Base-by-base conservation (phyloP, 2,113 vertebrate genomes). In the Erpornis zantholeuca region DNA sequence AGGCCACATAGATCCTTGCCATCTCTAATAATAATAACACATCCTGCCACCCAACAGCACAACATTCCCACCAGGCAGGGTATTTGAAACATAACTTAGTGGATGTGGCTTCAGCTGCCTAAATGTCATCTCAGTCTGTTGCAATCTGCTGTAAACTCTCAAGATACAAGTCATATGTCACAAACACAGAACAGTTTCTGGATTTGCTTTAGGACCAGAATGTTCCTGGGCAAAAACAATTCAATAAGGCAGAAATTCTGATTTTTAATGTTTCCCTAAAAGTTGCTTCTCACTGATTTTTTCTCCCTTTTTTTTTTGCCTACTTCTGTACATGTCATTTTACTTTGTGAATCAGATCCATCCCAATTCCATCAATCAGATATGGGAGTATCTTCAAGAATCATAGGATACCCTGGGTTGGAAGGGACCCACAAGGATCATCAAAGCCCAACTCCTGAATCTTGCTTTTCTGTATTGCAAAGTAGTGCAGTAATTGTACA, bases 61-160 rank as follows among this genome's bases (percentile, higher is more conserved):
- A 93, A 73, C 69, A 70, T 95, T 96, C 94, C 94, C 90, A 91
- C 70, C 35, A 83, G 76, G 76, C 85, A 88, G 49, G 69, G 38
- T 22, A 63, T 93, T 81, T 13, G 21, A 96, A 96, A 90, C 53
- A 61, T 64, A 94, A 96, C 50, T 96, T 59, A 88, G 80, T 44
- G 21, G 79, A 78, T 75, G 90, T 81, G 88, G 38, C 90, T 92
- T 96, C 89, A 94, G 94, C 60, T 82, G 85, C 45, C 23, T 63
- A 95, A 97, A 97, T 97, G 97, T 95, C 97, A 96, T 96, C 94
- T 93, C 71, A 96, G 79, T 53, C 93, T 93, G 80, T 82, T 78
- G 92, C 93, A 96, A 86, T 86, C 80, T 81, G 61, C 79, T 72
- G 82, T 61, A 84, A 95, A 92, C 85, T 94, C 96, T 94, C 88